A percentile compares a stretch with the other conserved stretches of the same genome.
Conservation (phyloP, 37 sponge, comb jelly and placozoan genomes). For the Oopsacas minuta region DNA sequence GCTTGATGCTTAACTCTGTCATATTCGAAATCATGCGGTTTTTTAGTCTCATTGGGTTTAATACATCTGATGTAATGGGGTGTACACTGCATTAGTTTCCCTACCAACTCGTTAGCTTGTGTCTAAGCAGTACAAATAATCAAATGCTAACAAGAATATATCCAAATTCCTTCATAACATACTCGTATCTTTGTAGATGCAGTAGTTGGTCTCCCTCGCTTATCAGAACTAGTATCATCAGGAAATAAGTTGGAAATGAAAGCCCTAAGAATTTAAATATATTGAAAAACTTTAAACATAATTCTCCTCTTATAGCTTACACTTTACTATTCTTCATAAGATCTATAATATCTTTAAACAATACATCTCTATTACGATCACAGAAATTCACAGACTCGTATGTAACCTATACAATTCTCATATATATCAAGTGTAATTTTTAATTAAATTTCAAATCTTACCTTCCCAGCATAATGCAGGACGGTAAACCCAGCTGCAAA, state of each 20-base stretch:
- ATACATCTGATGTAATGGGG: conserved; percentile 96
- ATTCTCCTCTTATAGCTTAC: conserved; percentile 25
- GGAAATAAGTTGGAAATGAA: conserved; percentile 77
- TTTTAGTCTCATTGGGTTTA: conserved; percentile 96
- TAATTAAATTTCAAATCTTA: neutral
- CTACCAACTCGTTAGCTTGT: conserved; percentile 84
- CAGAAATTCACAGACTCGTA: conserved; percentile 80
- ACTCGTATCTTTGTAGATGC: conserved; percentile 72
- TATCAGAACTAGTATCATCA: conserved; percentile 62
- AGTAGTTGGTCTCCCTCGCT: conserved; percentile 71
- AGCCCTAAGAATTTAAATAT: conserved; percentile 27
- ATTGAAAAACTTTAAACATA: neutral
- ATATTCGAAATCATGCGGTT: conserved; percentile 82
- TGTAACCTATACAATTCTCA: conserved; percentile 43
- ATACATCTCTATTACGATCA: conserved; percentile 90
- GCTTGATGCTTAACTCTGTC: conserved; percentile 89
- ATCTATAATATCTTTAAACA: conserved; percentile 82
- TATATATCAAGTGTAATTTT: neutral
- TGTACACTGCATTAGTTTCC: conserved; percentile 70
- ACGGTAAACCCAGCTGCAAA: conserved; percentile 84
- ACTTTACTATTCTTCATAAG: conserved; percentile 72
- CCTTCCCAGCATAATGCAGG: conserved; percentile 92
- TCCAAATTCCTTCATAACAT: neutral
- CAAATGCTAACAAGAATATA: neutral
- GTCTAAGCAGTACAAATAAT: conserved; percentile 37